A percentile compares a stretch with the other conserved stretches of the same genome.
phyloP scores from a whole-genome alignment of 2,113 vertebrate species.

The Campylomormyrus tamandua region DNA sequence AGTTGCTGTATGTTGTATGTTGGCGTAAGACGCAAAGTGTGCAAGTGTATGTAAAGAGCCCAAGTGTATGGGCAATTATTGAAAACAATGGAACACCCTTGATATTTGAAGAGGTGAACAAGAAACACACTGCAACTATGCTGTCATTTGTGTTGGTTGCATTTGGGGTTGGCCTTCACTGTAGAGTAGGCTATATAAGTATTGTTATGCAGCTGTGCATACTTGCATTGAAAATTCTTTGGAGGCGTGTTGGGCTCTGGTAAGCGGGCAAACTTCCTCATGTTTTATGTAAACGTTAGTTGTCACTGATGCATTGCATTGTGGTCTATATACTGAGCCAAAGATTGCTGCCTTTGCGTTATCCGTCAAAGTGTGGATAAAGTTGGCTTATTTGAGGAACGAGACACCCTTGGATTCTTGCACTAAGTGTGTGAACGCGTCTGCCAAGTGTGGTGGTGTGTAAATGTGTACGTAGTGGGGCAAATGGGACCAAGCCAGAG shows the following conservation, averaged over 20 bases:
- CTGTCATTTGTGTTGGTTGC: too few species aligned
- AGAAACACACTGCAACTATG: neutral
- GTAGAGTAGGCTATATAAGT: neutral
- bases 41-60: neutral
- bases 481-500: neutral
- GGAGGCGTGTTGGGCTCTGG: neutral
- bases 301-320: neutral
- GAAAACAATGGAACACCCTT: too few species aligned
- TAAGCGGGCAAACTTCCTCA: neutral
- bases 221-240: neutral
- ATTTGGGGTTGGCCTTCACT: neutral
- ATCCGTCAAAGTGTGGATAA: neutral
- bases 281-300: neutral
- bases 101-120: neutral
- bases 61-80: too few species aligned
- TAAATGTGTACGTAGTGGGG: neutral
- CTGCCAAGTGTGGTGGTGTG: neutral
- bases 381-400: neutral
- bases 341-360: neutral
- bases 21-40: neutral
- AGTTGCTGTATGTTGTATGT: neutral
- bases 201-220: neutral
- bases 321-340: neutral
- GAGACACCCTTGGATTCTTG: neutral
- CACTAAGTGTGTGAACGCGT: neutral